These are phyloP conservation scores for Drosophila anceps DNA, from an alignment of 2,888 invertebrate species.

Conservation along the genomic window DNA sequence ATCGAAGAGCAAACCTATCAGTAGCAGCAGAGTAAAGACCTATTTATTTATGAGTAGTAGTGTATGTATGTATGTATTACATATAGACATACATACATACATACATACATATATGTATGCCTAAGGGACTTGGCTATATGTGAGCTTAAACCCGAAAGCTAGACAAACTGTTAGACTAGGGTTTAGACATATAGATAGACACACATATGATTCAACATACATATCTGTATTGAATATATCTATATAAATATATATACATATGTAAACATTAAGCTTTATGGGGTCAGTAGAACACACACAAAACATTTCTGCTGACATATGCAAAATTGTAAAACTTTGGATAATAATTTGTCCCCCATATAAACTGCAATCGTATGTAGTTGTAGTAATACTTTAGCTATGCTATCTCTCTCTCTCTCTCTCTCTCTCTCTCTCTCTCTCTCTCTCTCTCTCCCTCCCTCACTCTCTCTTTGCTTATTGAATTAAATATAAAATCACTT, in stretches of 20 bases:
- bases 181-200: background rate
- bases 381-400: background rate
- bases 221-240: background rate
- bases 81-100: background rate
- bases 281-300: constrained; percentile 17
- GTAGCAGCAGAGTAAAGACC: background rate
- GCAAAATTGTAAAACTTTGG: background rate
- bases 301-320: constrained; percentile 12
- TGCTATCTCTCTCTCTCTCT: background rate
- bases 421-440: background rate
- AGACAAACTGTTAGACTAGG: background rate
- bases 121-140: background rate
- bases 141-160: background rate
- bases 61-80: background rate
- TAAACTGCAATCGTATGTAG: background rate
- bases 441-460: background rate
- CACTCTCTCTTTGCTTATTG: background rate
- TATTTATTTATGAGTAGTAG: constrained; percentile 1
- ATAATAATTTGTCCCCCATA: background rate
- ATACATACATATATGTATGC: background rate
- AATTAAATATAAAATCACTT: background rate
- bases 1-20: background rate
- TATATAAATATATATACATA: background rate
- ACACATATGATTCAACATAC: background rate
- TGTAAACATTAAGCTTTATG: background rate